Evolutionary conservation across 2,888 invertebrate genomes (phyloP).

Genomic region (Mesorhabditis belari): DNA sequence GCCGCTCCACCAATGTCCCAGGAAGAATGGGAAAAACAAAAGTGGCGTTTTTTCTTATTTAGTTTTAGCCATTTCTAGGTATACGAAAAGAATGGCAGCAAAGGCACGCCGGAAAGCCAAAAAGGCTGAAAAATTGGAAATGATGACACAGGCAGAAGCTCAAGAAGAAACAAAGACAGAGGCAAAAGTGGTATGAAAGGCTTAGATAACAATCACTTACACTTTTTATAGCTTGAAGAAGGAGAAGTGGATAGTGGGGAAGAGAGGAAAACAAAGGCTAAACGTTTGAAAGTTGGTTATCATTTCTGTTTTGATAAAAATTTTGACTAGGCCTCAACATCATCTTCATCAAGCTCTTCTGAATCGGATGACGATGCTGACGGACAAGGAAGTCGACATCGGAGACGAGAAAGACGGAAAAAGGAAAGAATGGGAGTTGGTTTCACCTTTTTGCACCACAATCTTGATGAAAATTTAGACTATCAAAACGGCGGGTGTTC

Average conservation of each 20-base stretch:
- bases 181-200: constrained; percentile 7
- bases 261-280: constrained; percentile 11
- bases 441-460: not conserved
- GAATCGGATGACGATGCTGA: constrained; percentile 5
- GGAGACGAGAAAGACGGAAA: constrained; percentile 15
- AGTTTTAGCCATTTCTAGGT: constrained; percentile 4
- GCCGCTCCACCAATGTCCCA: no score
- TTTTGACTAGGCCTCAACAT: constrained; percentile 3
- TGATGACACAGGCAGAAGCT: constrained; percentile 14
- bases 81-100: constrained; percentile 6
- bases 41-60: not conserved
- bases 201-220: not conserved
- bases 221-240: constrained; percentile 14
- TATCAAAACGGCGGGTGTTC: not conserved
- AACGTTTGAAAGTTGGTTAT: no score
- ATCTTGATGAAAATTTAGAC: not conserved
- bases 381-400: constrained; percentile 10
- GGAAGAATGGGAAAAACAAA: not conserved
- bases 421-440: constrained; percentile 6
- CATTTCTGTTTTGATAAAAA: not conserved
- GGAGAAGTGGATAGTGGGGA: constrained; percentile 33
- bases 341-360: constrained; percentile 8
- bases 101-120: constrained; percentile 6
- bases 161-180: constrained; percentile 10
- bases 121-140: constrained; percentile 14